Conservation (phyloP, 1,140 invertebrate species). For the Platyscapa corneri region DNA sequence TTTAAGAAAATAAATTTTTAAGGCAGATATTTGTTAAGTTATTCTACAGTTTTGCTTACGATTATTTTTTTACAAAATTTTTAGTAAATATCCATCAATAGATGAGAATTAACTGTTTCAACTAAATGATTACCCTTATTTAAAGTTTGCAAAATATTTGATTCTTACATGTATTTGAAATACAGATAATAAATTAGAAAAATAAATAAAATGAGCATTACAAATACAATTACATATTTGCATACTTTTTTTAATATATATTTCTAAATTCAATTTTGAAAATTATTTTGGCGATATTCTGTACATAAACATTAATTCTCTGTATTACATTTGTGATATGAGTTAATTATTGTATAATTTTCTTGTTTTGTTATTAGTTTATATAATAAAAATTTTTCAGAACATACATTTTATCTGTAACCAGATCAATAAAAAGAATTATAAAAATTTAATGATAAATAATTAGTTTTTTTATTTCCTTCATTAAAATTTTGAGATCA, state of each 20-base stretch:
- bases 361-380: too few relatives aligned
- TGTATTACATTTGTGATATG: not conserved
- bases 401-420: not conserved
- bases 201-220: not conserved
- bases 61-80: conserved; percentile 29
- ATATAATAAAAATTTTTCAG: not conserved
- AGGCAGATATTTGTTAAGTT: conserved; percentile 43
- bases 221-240: not conserved
- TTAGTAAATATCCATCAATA: not conserved
- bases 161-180: not conserved
- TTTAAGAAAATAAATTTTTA: conserved; percentile 59
- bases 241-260: conserved; percentile 10
- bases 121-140: not conserved
- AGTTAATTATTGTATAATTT: not conserved
- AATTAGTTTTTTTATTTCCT: not conserved
- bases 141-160: not conserved
- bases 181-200: not conserved
- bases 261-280: not conserved
- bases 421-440: not conserved
- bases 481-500: not conserved
- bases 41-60: not conserved
- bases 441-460: not conserved
- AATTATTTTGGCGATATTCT: not conserved
- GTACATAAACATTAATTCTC: not conserved
- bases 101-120: not conserved